phyloP scores from a whole-genome alignment of 2,888 invertebrate genomes.

The Danaus chrysippus region DNA sequence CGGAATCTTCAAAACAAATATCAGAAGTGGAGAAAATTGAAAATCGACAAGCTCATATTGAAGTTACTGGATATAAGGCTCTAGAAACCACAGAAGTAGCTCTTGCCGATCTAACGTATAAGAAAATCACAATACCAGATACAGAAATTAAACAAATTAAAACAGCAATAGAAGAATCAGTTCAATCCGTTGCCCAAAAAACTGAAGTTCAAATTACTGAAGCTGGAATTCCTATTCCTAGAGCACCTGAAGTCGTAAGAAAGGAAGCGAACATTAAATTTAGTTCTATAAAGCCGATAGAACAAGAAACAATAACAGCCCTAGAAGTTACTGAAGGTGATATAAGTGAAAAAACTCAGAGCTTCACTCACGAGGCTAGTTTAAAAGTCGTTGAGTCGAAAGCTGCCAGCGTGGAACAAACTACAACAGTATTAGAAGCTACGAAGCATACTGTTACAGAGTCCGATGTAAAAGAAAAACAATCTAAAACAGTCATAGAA shows the following conservation, averaged over 20 bases:
- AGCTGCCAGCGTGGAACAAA: too few species aligned
- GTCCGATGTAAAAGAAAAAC: conserved; percentile 11
- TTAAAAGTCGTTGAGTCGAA: too few species aligned
- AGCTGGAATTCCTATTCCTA: neutral
- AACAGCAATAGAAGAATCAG: neutral
- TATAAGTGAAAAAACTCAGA: too few species aligned
- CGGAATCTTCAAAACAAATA: conserved; percentile 2
- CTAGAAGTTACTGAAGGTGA: too few species aligned
- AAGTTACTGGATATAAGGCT: conserved; percentile 10
- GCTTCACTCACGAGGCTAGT: too few species aligned
- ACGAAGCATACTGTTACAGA: conserved; percentile 10
- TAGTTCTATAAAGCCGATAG: too few species aligned
- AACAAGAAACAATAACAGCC: too few species aligned
- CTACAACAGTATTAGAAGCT: too few species aligned
- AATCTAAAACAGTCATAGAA: conserved; percentile 18
- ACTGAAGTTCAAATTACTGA: conserved; percentile 12
- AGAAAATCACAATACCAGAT: conserved; percentile 7
- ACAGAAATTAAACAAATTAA: conserved; percentile 2
- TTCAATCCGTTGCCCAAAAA: conserved; percentile 10
- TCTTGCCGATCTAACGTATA: neutral
- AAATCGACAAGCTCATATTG: conserved; percentile 8
- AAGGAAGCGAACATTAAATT: too few species aligned
- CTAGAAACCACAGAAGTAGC: conserved; percentile 6
- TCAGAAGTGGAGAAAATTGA: conserved; percentile 1
- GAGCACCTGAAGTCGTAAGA: too few species aligned